Percentiles rank a stretch among this genome's conserved stretches.
phyloP scores from a whole-genome alignment of 2,888 invertebrate genomes.

The Dryadula phaetusa region DNA sequence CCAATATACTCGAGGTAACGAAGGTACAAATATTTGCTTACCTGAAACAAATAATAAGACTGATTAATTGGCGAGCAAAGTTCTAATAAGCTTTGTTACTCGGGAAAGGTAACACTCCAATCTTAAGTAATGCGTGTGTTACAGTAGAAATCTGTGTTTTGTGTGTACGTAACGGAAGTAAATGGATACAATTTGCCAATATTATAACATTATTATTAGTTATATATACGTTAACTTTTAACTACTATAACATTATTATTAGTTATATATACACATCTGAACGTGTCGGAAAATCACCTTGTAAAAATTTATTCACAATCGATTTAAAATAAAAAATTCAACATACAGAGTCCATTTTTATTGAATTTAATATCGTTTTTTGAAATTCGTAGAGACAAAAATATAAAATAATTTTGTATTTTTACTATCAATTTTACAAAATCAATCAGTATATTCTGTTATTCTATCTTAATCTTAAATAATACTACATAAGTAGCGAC shows the following conservation, averaged over 20 bases:
- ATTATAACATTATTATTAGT: not conserved
- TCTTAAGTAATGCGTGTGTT: not conserved
- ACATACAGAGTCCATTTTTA: too few relatives aligned
- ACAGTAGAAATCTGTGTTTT: not conserved
- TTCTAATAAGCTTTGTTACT: conserved; percentile 33
- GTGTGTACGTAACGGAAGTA: not conserved
- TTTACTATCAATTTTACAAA: too few relatives aligned
- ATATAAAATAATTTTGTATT: too few relatives aligned
- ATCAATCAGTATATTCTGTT: too few relatives aligned
- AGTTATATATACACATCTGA: too few relatives aligned
- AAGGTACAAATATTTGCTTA: conserved; percentile 54
- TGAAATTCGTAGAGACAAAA: too few relatives aligned
- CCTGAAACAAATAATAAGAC: conserved; percentile 65
- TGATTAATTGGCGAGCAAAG: conserved; percentile 38
- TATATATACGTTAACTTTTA: not conserved
- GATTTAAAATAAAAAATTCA: too few relatives aligned
- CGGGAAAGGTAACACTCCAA: conserved; percentile 13
- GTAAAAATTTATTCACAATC: too few relatives aligned
- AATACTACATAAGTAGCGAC: conserved; percentile 16
- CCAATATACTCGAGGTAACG: conserved; percentile 34
- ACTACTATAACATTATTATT: too few relatives aligned
- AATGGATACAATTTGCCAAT: conserved; percentile 1
- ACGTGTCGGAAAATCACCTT: too few relatives aligned
- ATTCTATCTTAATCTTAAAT: not conserved
- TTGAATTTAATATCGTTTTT: too few relatives aligned